Percentiles rank a stretch among this genome's conserved stretches.
Conservation (phyloP, 2,888 invertebrate species). For the Pristionchus mayeri region DNA sequence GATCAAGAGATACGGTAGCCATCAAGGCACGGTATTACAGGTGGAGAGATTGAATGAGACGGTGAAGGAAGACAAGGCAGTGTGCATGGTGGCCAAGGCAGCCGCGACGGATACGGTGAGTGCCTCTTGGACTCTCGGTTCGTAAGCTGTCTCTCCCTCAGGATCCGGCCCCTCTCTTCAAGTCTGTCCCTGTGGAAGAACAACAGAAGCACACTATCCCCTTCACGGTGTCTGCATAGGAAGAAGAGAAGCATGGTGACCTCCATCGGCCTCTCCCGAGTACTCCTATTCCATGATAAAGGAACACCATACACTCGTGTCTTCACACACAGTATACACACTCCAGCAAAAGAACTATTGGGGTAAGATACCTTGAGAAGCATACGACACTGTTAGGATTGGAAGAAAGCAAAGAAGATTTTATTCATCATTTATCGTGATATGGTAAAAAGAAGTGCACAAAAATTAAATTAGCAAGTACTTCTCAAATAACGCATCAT, state of each 20-base stretch:
- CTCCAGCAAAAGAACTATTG: too few relatives aligned
- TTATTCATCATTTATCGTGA: slow-evolving; percentile 21
- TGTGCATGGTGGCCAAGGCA: slow-evolving; percentile 27
- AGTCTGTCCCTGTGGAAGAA: slow-evolving; percentile 39
- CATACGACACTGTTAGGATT: too few relatives aligned
- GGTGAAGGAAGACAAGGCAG: slow-evolving; percentile 44
- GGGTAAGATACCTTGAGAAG: too few relatives aligned
- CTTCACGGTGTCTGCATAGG: slow-evolving; percentile 47
- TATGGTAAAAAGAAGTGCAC: background rate
- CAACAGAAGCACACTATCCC: slow-evolving; percentile 41
- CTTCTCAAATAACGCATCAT: too few relatives aligned
- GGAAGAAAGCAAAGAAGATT: too few relatives aligned
- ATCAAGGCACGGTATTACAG: background rate
- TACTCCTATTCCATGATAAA: slow-evolving; percentile 36
- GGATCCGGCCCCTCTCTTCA: slow-evolving; percentile 26
- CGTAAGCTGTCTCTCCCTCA: background rate
- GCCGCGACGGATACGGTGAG: slow-evolving; percentile 32
- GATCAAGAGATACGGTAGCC: background rate
- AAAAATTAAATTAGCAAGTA: too few relatives aligned
- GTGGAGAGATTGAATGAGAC: background rate
- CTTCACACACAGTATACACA: background rate
- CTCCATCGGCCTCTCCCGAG: slow-evolving; percentile 18
- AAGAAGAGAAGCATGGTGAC: background rate
- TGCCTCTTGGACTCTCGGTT: background rate
- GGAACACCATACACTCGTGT: background rate